Evolutionary conservation across 2,113 vertebrate genomes (phyloP).

Genomic region (Carollia perspicillata): DNA sequence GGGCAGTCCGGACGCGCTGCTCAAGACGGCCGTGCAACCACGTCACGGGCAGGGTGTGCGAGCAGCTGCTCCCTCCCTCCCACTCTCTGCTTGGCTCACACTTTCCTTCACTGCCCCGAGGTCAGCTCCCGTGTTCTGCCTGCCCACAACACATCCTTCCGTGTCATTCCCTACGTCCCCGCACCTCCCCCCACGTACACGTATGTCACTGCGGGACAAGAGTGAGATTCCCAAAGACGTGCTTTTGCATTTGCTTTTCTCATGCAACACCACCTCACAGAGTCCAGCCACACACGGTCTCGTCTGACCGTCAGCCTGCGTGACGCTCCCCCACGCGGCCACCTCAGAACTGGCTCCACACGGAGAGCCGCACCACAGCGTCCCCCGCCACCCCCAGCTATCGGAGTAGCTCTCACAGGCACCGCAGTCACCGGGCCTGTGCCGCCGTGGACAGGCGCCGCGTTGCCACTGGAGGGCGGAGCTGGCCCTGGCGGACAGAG

Average conservation of each 20-base stretch:
- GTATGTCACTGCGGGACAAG: rapidly evolving
- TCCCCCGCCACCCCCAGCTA: no score
- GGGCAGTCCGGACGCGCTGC: rapidly evolving
- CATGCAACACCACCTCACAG: not conserved
- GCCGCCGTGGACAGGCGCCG: no score
- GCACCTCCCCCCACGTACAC: rapidly evolving
- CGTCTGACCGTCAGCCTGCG: rapidly evolving
- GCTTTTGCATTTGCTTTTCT: not conserved
- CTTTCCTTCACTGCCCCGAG: not conserved
- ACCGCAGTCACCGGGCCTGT: no score
- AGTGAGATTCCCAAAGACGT: not conserved
- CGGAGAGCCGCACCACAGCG: rapidly evolving
- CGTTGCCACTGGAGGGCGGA: not conserved
- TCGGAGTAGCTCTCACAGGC: no score
- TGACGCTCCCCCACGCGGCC: rapidly evolving
- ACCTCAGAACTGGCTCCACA: rapidly evolving
- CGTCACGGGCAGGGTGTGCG: rapidly evolving
- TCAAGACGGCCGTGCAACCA: not conserved
- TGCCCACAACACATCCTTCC: no score
- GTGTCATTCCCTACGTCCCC: rapidly evolving
- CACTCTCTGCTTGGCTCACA: no score
- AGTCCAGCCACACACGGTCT: not conserved
- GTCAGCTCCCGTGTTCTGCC: rapidly evolving
- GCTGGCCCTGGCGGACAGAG: no score
- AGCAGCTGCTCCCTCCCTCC: not conserved